Conservation (phyloP, 2,113 vertebrate species). For the Stegastes partitus region DNA sequence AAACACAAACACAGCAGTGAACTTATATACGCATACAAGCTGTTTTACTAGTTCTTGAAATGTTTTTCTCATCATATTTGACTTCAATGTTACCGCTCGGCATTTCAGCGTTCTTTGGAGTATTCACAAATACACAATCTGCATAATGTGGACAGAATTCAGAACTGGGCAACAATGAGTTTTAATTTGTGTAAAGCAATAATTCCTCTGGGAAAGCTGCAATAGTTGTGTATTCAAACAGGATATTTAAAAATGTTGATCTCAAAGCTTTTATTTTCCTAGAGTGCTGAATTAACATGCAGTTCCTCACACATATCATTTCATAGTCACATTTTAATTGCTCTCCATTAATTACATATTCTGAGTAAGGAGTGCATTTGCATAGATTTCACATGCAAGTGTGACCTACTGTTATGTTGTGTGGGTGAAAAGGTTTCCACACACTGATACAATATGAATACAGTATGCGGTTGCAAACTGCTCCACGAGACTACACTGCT, state of each 20-base stretch:
- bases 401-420: slow-evolving; percentile 62
- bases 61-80: slow-evolving; percentile 11
- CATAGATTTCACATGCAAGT: slow-evolving; percentile 73
- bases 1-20: background rate
- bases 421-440: slow-evolving; percentile 69
- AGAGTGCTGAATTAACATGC: slow-evolving; percentile 64
- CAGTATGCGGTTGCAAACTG: slow-evolving; percentile 38
- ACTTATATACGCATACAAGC: slow-evolving; percentile 15
- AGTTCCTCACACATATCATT: slow-evolving; percentile 45
- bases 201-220: slow-evolving; percentile 5
- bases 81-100: background rate
- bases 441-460: slow-evolving; percentile 65
- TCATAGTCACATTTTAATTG: slow-evolving; percentile 73
- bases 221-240: slow-evolving; percentile 22
- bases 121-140: background rate
- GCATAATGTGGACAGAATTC: background rate
- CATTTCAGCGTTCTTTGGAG: background rate
- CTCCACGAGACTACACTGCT: background rate
- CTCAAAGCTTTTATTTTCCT: slow-evolving; percentile 30
- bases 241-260: slow-evolving; percentile 36
- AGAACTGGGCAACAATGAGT: slow-evolving; percentile 7
- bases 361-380: slow-evolving; percentile 65
- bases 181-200: slow-evolving; percentile 13
- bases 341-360: slow-evolving; percentile 76
- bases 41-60: slow-evolving; percentile 6